A percentile compares a stretch with the other conserved stretches of the same genome.
These are phyloP conservation scores for Nymphicus hollandicus DNA, from an alignment of 2,113 vertebrate species.

Conservation along the genomic window DNA sequence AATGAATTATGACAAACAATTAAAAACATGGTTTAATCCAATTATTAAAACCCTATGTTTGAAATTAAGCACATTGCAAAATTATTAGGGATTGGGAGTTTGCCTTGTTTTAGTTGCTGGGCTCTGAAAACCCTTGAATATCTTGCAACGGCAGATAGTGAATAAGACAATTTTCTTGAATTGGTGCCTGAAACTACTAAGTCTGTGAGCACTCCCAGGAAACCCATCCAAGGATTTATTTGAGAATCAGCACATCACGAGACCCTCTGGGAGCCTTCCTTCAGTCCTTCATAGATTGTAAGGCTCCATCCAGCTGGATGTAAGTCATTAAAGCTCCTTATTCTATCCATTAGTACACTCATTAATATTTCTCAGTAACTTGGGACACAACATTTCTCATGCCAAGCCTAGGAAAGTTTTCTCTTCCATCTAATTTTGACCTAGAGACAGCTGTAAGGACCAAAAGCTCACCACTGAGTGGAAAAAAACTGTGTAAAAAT, in stretches of 20 bases:
- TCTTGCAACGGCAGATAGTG: not conserved
- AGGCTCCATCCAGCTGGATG: conserved; percentile 31
- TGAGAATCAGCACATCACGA: conserved; percentile 43
- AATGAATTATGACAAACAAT: not conserved
- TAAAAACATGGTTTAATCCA: not conserved
- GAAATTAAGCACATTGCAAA: not conserved
- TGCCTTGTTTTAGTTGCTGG: not conserved
- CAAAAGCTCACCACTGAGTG: not conserved
- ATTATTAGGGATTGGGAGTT: not conserved
- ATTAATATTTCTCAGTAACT: conserved; percentile 59
- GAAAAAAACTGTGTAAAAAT: not conserved
- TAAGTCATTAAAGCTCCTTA: conserved; percentile 53
- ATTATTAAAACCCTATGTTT: not conserved
- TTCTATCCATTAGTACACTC: conserved; percentile 52
- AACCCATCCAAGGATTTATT: conserved; percentile 39
- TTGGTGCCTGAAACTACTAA: conserved; percentile 15
- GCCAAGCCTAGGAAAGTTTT: conserved; percentile 32
- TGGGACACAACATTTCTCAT: conserved; percentile 28
- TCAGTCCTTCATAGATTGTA: conserved; percentile 34
- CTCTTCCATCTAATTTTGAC: conserved; percentile 26
- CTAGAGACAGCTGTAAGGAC: conserved; percentile 2
- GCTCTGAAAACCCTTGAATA: not conserved
- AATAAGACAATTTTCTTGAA: conserved; percentile 21
- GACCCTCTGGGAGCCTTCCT: conserved; percentile 42
- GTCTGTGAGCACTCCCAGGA: conserved; percentile 14